phyloP scores from a whole-genome alignment of 2,888 invertebrate species.

The Leptopilina syphax region DNA sequence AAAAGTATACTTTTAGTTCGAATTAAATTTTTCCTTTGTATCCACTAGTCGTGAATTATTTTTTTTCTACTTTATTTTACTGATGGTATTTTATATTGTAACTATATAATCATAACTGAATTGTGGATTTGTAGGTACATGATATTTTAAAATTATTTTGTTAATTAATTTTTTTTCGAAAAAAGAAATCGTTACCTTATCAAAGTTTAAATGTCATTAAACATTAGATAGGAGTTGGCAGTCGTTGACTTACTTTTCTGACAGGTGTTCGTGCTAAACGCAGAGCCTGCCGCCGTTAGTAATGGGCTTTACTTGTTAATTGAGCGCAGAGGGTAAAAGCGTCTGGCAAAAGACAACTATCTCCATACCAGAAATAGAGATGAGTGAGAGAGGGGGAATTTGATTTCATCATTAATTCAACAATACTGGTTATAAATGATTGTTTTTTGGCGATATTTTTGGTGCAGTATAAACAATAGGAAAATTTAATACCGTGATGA shows the following conservation, averaged over 20 bases:
- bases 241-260: slow-evolving; percentile 37
- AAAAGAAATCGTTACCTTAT: slow-evolving; percentile 19
- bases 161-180: neutral
- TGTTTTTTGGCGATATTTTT: too few species aligned
- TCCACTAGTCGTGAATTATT: too few species aligned
- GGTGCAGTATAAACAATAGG: too few species aligned
- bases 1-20: too few species aligned
- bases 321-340: slow-evolving; percentile 4
- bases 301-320: slow-evolving; percentile 30
- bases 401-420: too few species aligned
- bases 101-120: too few species aligned
- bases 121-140: too few species aligned
- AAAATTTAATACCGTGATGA: too few species aligned
- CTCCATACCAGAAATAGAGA: neutral
- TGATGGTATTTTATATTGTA: too few species aligned
- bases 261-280: slow-evolving; percentile 37
- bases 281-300: neutral
- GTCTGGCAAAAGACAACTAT: slow-evolving; percentile 22
- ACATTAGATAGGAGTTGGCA: slow-evolving; percentile 25
- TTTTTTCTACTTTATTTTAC: too few species aligned
- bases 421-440: too few species aligned
- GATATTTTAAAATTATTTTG: neutral
- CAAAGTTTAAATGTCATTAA: slow-evolving; percentile 13
- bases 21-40: too few species aligned
- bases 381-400: neutral